Percentiles rank a stretch among this genome's conserved stretches.
phyloP scores from a whole-genome alignment of 2,797 vertebrate species.

The Huso huso region DNA sequence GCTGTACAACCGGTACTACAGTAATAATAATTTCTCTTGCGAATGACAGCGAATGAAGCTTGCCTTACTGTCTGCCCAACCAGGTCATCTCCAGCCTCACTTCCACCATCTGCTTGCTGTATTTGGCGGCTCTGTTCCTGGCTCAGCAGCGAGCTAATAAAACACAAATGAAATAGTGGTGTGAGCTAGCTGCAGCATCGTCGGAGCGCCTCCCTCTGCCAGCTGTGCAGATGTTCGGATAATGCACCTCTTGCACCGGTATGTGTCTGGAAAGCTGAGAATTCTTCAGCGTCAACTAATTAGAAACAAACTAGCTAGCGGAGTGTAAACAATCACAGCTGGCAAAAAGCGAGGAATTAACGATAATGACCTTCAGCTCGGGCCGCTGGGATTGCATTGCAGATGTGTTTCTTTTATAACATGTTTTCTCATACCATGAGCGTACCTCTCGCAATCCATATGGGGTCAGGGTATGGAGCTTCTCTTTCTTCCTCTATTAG shows the following conservation, averaged over 20 bases:
- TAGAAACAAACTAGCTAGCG: conserved; percentile 82
- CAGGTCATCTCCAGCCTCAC: no score
- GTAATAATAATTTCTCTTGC: no score
- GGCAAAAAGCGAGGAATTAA: conserved; percentile 63
- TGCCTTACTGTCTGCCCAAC: no score
- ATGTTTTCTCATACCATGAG: conserved; percentile 17
- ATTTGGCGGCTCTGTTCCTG: neutral
- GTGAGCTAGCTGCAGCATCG: neutral
- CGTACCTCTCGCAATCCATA: conserved; percentile 35
- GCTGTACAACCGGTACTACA: no score
- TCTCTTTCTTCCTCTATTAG: conserved; percentile 17
- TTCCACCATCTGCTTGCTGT: no score
- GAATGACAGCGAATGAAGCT: no score
- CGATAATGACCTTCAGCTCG: conserved; percentile 70
- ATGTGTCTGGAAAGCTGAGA: conserved; percentile 58
- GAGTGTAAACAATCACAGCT: conserved; percentile 85
- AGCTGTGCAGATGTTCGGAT: conserved; percentile 46
- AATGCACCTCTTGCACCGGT: conserved; percentile 23
- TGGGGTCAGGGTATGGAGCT: conserved; percentile 11
- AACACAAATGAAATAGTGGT: neutral
- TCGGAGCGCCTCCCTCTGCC: neutral
- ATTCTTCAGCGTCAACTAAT: conserved; percentile 75
- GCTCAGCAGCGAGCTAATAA: neutral
- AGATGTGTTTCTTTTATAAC: conserved; percentile 33
- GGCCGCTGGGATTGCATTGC: conserved; percentile 41